Percentiles rank a stretch among this genome's conserved stretches.
These are phyloP conservation scores for Phrixothrix hirtus DNA, from an alignment of 2,888 invertebrate species.

Conservation along the genomic window DNA sequence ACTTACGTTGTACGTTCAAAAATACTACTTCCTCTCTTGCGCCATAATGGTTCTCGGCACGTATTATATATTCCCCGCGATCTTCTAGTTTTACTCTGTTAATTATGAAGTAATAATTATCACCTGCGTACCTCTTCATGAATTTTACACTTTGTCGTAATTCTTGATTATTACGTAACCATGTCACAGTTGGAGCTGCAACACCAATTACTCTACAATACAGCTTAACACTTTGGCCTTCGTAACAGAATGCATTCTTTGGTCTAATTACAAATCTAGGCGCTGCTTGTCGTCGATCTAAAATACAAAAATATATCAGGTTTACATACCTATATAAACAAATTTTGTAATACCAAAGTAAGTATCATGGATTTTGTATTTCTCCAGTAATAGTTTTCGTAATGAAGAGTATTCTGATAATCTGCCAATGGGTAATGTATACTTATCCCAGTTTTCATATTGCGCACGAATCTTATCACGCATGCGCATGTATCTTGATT, in stretches of 20 bases:
- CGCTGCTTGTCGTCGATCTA: slow-evolving; percentile 95
- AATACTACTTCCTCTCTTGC: slow-evolving; percentile 95
- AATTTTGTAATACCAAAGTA: slow-evolving; percentile 74
- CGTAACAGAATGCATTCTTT: slow-evolving; percentile 92
- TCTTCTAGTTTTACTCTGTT: slow-evolving; percentile 95
- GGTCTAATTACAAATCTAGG: slow-evolving; percentile 98
- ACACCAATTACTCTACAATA: slow-evolving; percentile 95
- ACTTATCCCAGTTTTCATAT: slow-evolving; percentile 81
- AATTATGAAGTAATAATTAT: slow-evolving; percentile 97
- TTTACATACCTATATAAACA: slow-evolving; percentile 3
- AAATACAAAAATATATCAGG: slow-evolving; percentile 18
- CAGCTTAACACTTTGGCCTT: slow-evolving; percentile 97
- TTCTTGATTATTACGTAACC: slow-evolving; percentile 93
- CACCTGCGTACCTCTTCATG: slow-evolving; percentile 96
- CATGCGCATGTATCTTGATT: slow-evolving; percentile 82
- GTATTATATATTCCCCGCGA: slow-evolving; percentile 95
- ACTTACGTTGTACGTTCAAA: slow-evolving; percentile 92
- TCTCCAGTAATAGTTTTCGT: slow-evolving; percentile 91
- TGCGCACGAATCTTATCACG: slow-evolving; percentile 84
- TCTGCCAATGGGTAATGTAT: slow-evolving; percentile 91
- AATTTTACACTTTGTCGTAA: slow-evolving; percentile 96
- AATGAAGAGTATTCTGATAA: slow-evolving; percentile 97
- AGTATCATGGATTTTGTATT: slow-evolving; percentile 95
- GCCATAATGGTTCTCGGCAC: slow-evolving; percentile 96
- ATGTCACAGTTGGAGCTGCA: slow-evolving; percentile 92